phyloP scores from a whole-genome alignment of 2,888 invertebrate genomes.

The Argyra leucocephala region DNA sequence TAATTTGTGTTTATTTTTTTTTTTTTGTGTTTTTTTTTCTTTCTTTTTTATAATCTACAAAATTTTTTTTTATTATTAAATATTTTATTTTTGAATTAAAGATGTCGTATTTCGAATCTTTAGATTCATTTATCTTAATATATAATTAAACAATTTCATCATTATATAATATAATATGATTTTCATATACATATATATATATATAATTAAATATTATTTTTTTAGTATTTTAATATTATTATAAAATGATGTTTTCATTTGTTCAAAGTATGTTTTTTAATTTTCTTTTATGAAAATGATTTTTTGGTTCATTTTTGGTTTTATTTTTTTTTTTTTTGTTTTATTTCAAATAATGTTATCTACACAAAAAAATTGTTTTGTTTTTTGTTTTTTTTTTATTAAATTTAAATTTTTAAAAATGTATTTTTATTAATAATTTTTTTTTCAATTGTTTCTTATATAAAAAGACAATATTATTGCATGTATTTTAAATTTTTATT shows the following conservation, averaged over 20 bases:
- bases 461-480: conserved; percentile 14
- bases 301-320: conserved; percentile 2
- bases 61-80: neutral
- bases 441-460: conserved; percentile 9
- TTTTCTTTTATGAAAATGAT: neutral
- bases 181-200: neutral
- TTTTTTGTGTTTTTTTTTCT: neutral
- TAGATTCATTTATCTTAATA: neutral
- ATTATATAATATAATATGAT: neutral
- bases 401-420: conserved; percentile 12
- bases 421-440: conserved; percentile 8
- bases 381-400: too few species aligned
- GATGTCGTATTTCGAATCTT: neutral
- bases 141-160: neutral
- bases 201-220: neutral
- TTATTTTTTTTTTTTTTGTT: neutral
- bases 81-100: neutral
- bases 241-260: neutral
- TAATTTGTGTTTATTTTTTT: neutral
- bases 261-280: neutral
- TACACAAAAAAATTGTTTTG: neutral
- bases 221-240: neutral
- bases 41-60: neutral
- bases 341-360: neutral
- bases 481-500: conserved; percentile 14